Evolutionary conservation across 1,140 invertebrate species (phyloP), one percentile per base, ranked within the genome.

Genomic region (Drosophila nebulosa): DNA sequence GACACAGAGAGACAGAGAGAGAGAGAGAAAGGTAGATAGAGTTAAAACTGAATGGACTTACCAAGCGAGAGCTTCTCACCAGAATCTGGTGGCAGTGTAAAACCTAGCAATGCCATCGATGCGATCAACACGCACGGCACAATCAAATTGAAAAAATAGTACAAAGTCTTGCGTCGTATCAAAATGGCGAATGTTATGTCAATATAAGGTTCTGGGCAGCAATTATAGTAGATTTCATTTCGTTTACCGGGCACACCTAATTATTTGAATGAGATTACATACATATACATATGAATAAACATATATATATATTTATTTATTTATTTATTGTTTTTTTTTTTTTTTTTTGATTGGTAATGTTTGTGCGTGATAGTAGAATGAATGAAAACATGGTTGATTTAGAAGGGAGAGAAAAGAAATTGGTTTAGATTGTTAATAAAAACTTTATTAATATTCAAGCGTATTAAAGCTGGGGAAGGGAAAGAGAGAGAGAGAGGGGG

Each of bases 131-230:
- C 98, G 93, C 98, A 99, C 68, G 99, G 99, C 91, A 99, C 98
- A 92, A 99, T 99, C 88, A 99, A 95, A 94, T 99, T 99, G 95
- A 99, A 99, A 93, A 99, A 99, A 94, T 99, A 99, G 94, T 99
- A 99, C 75, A 99, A 95, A 71, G 98, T 99, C 92, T 99, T 95
- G 91, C 99, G 95, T 92, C 98, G 94, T 93, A 99, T 99, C 92
- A 98, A 96, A 90, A 99, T 98, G 89, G 96, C 97, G 94, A 99
- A 99, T 79, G 98, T 99, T 86, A 99, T 97, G 93, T 99, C 98
- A 92, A 99, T 96, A 93, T 99, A 99, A 80, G 97, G 97, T 93
- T 98, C 96, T 74, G 96, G 97, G 93, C 97, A 98, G 93, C 97
- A 98, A 92, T 97, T 96, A 94, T 98, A 98, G 93, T 95, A 96